Base-by-base conservation (phyloP, 2,113 vertebrate species). In the Pygoscelis adeliae region DNA sequence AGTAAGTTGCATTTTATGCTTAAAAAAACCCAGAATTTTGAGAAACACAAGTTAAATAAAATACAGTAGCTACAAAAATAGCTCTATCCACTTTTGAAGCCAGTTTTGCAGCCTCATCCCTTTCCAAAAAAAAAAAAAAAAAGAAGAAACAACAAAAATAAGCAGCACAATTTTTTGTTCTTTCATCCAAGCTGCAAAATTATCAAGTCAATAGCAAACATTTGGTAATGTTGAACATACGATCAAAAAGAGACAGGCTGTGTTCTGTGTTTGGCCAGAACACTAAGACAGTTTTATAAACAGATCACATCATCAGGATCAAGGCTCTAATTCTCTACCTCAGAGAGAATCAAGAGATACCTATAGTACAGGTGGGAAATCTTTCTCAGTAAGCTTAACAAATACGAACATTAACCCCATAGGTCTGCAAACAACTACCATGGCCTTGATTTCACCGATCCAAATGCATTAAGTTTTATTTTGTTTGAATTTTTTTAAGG, bases 201-300 rank as follows among this genome's bases (percentile, higher is more conserved):
- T 79, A 93, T 69, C 49, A 90, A 95, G 82, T 70, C 85, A 94
- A 90, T 29, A 87, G 92, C 87, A 90, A 92, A 90, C 49, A 86
- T 83, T 86, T 83, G 76, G 66, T 93, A 90, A 79, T 29, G 40
- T 19, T 86, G 79, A 93, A 52, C 55, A 46, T 15, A 83, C 0
- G 5, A 93, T 38, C 69, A 66, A 94, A 90, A 53, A 88, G 65
- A 94, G 55, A 38, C 52, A 65, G 50, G 59, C 62, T 83, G 55
- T 27, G 19, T 83, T 72, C 74, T 67, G 53, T 19, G 5, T 49
- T 89, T 89, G 46, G 85, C 67, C 92, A 70, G 88, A 88, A 83
- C 30, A 56, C 61, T 40, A 19, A 25, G 62, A 50, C 32, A 89
- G 79, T 66, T 94, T 90, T 74, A 93, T 53, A 93, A 95, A 94